Conservation (phyloP, 1,140 invertebrate species). For the Acromyrmex echinatior region DNA sequence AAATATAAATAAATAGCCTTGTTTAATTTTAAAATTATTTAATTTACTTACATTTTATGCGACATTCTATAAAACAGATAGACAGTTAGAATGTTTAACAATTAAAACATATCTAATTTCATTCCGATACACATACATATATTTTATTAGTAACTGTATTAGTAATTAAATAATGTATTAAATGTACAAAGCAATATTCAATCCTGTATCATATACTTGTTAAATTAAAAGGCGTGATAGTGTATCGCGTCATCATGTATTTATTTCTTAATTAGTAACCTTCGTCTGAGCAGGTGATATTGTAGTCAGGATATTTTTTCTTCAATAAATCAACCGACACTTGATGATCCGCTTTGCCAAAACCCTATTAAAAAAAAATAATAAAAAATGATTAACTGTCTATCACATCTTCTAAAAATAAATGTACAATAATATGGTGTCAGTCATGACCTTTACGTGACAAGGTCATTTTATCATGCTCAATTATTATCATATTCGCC, state of each 20-base stretch:
- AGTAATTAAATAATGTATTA: not conserved
- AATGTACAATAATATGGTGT: not conserved
- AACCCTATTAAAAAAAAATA: slow-evolving; percentile 87
- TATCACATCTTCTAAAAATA: not conserved
- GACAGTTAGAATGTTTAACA: not conserved
- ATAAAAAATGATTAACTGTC: slow-evolving; percentile 2
- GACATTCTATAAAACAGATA: not conserved
- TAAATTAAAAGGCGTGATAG: not conserved
- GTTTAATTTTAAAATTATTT: not conserved
- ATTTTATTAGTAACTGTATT: slow-evolving; percentile 26
- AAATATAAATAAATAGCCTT: not conserved
- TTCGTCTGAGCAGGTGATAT: slow-evolving; percentile 93
- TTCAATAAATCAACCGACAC: slow-evolving; percentile 91
- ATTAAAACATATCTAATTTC: not conserved
- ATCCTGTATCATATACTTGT: not conserved
- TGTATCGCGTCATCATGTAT: not conserved
- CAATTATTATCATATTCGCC: not conserved
- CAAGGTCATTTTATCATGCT: not conserved
- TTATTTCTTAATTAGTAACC: slow-evolving; percentile 89
- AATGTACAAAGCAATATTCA: not conserved
- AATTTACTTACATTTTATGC: slow-evolving; percentile 11
- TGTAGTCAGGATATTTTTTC: slow-evolving; percentile 91
- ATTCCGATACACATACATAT: not conserved
- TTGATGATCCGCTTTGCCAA: slow-evolving; percentile 94
- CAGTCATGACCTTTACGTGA: not conserved